Evolutionary conservation across 2,797 vertebrate species (phyloP).

Genomic region (Muscicapa comitata): DNA sequence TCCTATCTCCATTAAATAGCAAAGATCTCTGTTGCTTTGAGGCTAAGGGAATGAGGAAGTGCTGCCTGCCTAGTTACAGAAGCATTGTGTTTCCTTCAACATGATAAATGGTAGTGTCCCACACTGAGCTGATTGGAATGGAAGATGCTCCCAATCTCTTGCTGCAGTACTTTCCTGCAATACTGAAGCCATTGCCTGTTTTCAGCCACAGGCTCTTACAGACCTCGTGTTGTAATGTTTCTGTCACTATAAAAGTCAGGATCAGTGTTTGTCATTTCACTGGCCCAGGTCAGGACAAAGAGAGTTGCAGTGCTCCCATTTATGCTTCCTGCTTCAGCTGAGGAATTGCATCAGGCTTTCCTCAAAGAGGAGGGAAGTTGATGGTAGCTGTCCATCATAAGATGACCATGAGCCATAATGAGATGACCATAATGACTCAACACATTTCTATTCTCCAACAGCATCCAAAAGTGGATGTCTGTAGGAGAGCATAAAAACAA

Average conservation of each 20-base stretch:
- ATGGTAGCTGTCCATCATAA: not conserved
- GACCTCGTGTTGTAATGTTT: not conserved
- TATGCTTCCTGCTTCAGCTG: not conserved
- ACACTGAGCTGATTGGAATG: not conserved
- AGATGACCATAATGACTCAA: not conserved
- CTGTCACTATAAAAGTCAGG: not conserved
- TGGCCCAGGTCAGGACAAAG: not conserved
- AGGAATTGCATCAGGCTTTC: not conserved
- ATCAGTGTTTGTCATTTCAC: not conserved
- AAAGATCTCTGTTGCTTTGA: not conserved
- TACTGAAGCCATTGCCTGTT: not conserved
- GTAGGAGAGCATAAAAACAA: not conserved
- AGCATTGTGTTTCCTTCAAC: not conserved
- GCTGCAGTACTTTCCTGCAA: not conserved
- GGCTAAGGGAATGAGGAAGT: not conserved
- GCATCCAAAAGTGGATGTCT: not conserved
- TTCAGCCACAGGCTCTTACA: not conserved
- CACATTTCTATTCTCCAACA: not conserved
- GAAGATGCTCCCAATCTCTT: not conserved
- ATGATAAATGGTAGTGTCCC: not conserved
- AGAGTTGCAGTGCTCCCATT: not conserved
- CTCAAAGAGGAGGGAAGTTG: not conserved
- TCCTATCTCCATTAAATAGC: not conserved
- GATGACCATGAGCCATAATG: not conserved
- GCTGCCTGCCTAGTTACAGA: not conserved